Percentiles rank a stretch among this genome's conserved stretches.
These are phyloP conservation scores for Momotus momota DNA, from an alignment of 2,797 vertebrate species.

Conservation along the genomic window DNA sequence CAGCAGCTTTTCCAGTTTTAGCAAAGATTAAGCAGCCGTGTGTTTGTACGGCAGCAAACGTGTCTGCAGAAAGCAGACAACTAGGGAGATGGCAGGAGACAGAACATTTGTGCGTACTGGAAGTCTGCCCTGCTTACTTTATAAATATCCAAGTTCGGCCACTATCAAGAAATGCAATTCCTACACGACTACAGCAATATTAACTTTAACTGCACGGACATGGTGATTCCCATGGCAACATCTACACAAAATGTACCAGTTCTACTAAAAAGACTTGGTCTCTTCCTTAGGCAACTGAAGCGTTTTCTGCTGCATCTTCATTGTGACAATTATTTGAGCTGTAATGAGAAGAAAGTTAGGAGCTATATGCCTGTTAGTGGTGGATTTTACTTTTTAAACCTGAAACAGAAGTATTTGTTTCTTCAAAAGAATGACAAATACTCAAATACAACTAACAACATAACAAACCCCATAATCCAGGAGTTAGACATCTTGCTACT, in stretches of 20 bases:
- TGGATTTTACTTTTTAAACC: background rate
- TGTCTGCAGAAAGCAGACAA: background rate
- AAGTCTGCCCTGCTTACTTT: background rate
- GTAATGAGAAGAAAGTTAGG: background rate
- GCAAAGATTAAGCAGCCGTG: background rate
- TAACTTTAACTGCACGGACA: background rate
- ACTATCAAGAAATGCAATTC: background rate
- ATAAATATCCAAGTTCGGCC: background rate
- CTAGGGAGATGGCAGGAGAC: background rate
- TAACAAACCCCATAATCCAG: background rate
- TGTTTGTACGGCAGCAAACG: background rate
- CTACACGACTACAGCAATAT: background rate
- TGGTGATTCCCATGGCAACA: background rate
- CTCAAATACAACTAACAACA: background rate
- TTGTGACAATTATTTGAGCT: background rate
- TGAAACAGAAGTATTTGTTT: background rate
- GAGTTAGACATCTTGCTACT: background rate
- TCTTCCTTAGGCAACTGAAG: background rate
- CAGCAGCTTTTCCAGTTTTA: background rate
- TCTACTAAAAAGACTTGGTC: background rate
- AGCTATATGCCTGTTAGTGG: background rate
- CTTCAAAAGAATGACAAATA: background rate
- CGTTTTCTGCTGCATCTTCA: background rate
- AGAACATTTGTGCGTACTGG: fast-evolving
- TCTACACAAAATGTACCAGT: background rate